These are phyloP conservation scores for Busseola fusca DNA, from an alignment of 2,888 invertebrate genomes.

Conservation along the genomic window DNA sequence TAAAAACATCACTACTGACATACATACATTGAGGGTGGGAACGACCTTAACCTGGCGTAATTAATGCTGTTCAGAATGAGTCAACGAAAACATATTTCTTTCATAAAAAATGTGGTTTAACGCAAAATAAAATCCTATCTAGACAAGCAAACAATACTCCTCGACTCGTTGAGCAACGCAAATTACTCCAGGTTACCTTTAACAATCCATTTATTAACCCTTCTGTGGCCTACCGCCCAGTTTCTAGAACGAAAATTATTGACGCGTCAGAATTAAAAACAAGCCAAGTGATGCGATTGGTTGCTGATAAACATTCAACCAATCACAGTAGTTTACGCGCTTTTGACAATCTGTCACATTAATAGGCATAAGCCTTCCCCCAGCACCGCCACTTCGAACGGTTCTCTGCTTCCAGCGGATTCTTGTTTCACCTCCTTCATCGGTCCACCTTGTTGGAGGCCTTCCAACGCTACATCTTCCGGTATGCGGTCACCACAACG, in stretches of 20 bases:
- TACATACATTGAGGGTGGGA: background rate
- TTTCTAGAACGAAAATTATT: background rate
- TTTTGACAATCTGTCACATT: background rate
- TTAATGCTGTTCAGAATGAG: constrained; percentile 6
- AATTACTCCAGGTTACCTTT: constrained; percentile 12
- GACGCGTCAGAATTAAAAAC: background rate
- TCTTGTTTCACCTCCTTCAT: background rate
- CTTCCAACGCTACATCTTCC: background rate
- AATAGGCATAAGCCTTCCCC: background rate
- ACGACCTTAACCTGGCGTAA: background rate
- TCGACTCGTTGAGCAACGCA: background rate
- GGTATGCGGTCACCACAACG: background rate
- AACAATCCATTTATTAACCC: constrained; percentile 38
- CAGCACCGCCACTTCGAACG: background rate
- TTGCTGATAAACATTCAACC: background rate
- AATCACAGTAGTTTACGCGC: background rate
- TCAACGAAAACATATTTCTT: background rate
- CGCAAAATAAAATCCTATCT: background rate
- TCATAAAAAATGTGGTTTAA: background rate
- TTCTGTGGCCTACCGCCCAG: background rate
- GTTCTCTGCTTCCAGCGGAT: background rate
- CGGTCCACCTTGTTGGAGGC: background rate
- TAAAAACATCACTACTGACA: constrained; percentile 2
- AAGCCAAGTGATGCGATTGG: background rate
- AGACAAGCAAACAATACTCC: background rate